A percentile compares a stretch with the other conserved stretches of the same genome.
Conservation (phyloP, 2,113 vertebrate species). For the cat (Felis catus) region F.catus_Fca126_mat1.0 CM031412.1:12759501-12760000, state of each 20-base stretch:
- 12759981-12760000: not conserved
- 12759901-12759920: not conserved
- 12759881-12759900: not conserved
- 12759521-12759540: not conserved
- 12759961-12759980: not conserved
- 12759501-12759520: not conserved
- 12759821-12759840: not conserved
- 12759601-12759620: not conserved
- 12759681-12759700: not conserved
- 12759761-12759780: not conserved
- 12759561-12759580: slow-evolving; percentile 17
- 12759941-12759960: not conserved
- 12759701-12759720: not conserved
- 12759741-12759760: not conserved
- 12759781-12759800: not conserved
- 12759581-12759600: slow-evolving; percentile 9
- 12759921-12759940: not conserved
- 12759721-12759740: not conserved
- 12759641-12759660: not conserved
- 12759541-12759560: not conserved
- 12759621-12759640: not conserved
- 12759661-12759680: slow-evolving; percentile 12
- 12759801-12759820: not conserved
- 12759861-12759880: not conserved
- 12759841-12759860: not conserved